phyloP scores from a whole-genome alignment of 1,140 invertebrate species.

The Bombus superbus region DNA sequence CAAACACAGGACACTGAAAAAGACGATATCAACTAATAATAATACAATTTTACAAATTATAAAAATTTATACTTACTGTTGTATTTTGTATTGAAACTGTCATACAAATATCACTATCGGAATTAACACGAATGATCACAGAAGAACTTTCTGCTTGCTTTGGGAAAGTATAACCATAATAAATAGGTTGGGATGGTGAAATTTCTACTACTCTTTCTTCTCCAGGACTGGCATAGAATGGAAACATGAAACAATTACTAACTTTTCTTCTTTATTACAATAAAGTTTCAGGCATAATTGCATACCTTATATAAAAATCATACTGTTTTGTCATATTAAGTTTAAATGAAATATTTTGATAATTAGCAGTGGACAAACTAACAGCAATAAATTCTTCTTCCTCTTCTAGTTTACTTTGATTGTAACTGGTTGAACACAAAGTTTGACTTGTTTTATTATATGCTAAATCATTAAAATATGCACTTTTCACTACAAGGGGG shows the following conservation, averaged over 20 bases:
- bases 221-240: conserved; percentile 54
- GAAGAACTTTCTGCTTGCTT: conserved; percentile 78
- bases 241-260: not conserved
- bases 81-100: conserved; percentile 86
- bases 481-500: conserved; percentile 81
- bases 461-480: conserved; percentile 45
- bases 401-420: conserved; percentile 53
- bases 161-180: conserved; percentile 84
- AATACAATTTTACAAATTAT: not conserved
- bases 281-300: not conserved
- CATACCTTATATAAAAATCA: conserved; percentile 82
- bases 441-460: conserved; percentile 83
- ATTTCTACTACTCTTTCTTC: conserved; percentile 65
- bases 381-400: conserved; percentile 79
- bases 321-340: conserved; percentile 75
- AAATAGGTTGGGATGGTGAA: conserved; percentile 83
- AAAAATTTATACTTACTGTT: conserved; percentile 77
- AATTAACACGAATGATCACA: conserved; percentile 84
- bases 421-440: conserved; percentile 82
- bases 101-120: conserved; percentile 84
- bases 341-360: conserved; percentile 74
- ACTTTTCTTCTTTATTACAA: not conserved
- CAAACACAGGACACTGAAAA: conserved; percentile 86
- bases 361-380: conserved; percentile 82
- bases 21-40: conserved; percentile 22